Evolutionary conservation across 2,113 vertebrate genomes (phyloP).

Genomic region (Lepisosteus oculatus): DNA sequence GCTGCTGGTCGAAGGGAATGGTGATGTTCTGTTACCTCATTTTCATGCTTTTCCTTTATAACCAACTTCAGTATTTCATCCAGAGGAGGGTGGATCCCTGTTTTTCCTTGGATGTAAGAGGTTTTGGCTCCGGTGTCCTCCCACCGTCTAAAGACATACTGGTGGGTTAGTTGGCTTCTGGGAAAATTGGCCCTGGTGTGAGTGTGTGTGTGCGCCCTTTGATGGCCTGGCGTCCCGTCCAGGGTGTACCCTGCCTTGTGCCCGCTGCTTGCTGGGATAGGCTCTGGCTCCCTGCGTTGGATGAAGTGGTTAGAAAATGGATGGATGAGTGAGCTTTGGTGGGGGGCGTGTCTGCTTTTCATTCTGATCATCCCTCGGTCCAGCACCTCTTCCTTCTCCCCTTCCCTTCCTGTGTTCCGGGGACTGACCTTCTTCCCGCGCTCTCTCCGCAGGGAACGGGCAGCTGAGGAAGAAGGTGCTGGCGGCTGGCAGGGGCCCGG

Average conservation of each 20-base stretch:
- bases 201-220: too few relatives aligned
- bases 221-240: too few relatives aligned
- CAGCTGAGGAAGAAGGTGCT: constrained; percentile 86
- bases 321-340: too few relatives aligned
- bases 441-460: constrained; percentile 67
- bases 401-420: background rate
- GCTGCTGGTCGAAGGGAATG: background rate
- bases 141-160: too few relatives aligned
- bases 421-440: background rate
- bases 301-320: too few relatives aligned
- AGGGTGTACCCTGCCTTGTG: too few relatives aligned
- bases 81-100: background rate
- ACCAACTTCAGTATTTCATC: background rate
- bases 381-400: background rate
- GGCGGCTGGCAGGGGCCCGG: constrained; percentile 62
- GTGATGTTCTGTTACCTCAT: background rate
- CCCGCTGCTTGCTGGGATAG: too few relatives aligned
- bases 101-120: background rate
- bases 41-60: background rate
- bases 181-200: too few relatives aligned
- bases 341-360: background rate
- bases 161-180: too few relatives aligned
- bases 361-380: background rate
- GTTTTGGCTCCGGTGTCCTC: background rate
- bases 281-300: too few relatives aligned